These are phyloP conservation scores for Pterophyllum scalare DNA, from an alignment of 2,113 vertebrate genomes.

Conservation along the genomic window DNA sequence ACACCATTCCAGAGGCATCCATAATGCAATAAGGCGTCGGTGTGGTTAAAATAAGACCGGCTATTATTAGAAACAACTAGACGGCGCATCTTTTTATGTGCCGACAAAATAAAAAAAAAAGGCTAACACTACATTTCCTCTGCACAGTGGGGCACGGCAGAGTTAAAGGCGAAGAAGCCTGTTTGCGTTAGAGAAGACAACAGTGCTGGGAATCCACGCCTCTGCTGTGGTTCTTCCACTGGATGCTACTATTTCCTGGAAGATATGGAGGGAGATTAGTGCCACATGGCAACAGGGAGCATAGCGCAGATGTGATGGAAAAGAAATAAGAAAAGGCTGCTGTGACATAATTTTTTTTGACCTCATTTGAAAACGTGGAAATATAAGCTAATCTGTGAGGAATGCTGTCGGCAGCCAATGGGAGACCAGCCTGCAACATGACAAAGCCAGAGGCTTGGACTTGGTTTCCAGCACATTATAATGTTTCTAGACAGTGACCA, in stretches of 20 bases:
- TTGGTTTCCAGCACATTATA: background rate
- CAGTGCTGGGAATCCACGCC: conserved; percentile 70
- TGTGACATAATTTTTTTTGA: conserved; percentile 7
- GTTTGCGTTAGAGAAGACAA: conserved; percentile 31
- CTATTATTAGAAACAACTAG: conserved; percentile 54
- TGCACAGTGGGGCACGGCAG: conserved; percentile 20
- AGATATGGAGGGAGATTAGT: conserved; percentile 46
- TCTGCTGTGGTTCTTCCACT: conserved; percentile 58
- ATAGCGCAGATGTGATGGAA: background rate
- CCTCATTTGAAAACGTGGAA: background rate
- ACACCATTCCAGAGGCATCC: conserved; percentile 65
- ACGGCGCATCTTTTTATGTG: conserved; percentile 51
- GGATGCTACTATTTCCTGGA: conserved; percentile 58
- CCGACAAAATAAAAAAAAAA: background rate
- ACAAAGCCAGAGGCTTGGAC: background rate
- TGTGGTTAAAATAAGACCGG: conserved; percentile 44
- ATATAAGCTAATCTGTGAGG: background rate
- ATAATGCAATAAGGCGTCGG: conserved; percentile 70
- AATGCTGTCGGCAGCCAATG: conserved; percentile 2
- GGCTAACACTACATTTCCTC: conserved; percentile 24
- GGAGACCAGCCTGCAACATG: background rate
- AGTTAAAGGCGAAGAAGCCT: conserved; percentile 47
- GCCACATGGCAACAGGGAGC: conserved; percentile 28
- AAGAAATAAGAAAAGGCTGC: background rate
- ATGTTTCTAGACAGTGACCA: background rate